Evolutionary conservation across 2,113 vertebrate genomes (phyloP).

Genomic region (Bombycilla garrulus): DNA sequence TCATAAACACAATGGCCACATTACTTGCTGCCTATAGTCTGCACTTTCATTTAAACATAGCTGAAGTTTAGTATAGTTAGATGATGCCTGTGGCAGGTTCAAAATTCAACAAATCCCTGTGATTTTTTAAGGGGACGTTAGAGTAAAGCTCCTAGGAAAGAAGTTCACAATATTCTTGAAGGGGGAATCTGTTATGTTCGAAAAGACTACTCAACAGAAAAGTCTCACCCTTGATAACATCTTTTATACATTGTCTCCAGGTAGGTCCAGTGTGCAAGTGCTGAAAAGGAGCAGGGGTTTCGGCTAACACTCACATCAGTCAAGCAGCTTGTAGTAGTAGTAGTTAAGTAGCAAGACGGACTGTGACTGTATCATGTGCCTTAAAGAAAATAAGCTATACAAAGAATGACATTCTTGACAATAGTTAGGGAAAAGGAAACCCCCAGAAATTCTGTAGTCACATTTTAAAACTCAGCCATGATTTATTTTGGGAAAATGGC

Average conservation of each 20-base stretch:
- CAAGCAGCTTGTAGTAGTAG: accelerated
- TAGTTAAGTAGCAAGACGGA: neutral
- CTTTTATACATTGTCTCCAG: neutral
- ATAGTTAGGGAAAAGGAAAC: neutral
- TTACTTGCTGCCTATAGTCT: neutral
- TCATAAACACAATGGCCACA: neutral
- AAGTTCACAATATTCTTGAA: neutral
- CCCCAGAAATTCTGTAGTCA: neutral
- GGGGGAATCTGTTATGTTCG: neutral
- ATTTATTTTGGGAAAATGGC: neutral
- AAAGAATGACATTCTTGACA: slow-evolving; percentile 13
- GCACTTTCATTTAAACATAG: neutral
- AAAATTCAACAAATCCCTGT: neutral
- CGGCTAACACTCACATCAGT: neutral
- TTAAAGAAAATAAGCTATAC: neutral
- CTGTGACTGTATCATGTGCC: neutral
- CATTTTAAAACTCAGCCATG: neutral
- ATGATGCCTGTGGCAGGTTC: neutral
- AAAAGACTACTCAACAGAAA: neutral
- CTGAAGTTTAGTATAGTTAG: neutral
- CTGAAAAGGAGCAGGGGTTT: neutral
- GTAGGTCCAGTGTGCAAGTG: neutral
- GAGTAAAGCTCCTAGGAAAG: neutral
- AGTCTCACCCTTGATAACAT: neutral
- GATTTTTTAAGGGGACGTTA: neutral